Evolutionary conservation across 2,888 invertebrate genomes (phyloP), one percentile per base, ranked within the genome.

Genomic region (Cheilosia soror): DNA sequence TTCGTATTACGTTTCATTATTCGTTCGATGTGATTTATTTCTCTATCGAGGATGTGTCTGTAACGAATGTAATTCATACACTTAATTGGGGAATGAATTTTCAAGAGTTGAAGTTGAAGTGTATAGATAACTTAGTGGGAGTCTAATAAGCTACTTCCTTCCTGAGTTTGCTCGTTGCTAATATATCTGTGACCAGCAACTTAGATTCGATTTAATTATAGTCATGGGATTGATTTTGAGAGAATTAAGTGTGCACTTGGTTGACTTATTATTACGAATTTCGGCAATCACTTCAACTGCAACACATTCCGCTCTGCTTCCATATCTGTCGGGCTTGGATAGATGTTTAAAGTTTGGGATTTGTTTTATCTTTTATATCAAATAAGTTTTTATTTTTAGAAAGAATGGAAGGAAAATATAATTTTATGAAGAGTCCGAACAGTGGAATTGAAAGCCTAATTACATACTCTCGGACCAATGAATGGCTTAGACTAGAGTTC

Each of bases 21-120:
- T 37, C 27, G 5, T 42, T 25, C 49, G 9, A 9, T 40, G 42
- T 20, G 51, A 60, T 7, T 42, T 51, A 47, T 33, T 40, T 57
- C 9, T 62, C 20, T 33, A 71, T 79, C 60, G 51, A 58, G 37
- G 15, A 29, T 65, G 65, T n/a, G 40, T 51, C 13, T 63, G 29
- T 20, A 42, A 5, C 20, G 47, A 69, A 51, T 20, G 20, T 57
- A 76, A 65, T 65, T 82, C 58, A 82, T 60, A 55, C 51, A 77
- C 25, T 31, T 60, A 72, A 82, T 79, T 82, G 77, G 53, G 44
- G 62, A 65, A 29, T 13, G 66, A 60, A 69, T 65, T 72, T 77
- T 69, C 40, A 27, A n/a, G 27, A 51, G 29, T 60, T 42, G 42
- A 44, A 53, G 40, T 49, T 40, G 40, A 49, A 65, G 44, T 33